Evolutionary conservation across 2,113 vertebrate species (phyloP), one percentile per base, ranked within the genome.

Genomic region (Bungarus multicinctus): DNA sequence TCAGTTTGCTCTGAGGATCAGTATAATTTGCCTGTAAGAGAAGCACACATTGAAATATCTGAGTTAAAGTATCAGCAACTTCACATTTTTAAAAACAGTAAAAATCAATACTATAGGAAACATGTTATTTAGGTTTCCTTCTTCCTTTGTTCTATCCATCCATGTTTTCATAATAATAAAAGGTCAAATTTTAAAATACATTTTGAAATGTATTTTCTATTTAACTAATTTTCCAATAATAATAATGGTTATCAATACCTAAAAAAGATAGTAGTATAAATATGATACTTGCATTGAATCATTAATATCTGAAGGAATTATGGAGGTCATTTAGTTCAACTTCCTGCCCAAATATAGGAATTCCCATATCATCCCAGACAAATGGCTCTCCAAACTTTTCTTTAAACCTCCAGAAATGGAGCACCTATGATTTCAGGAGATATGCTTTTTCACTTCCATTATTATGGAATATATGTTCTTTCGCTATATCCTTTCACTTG

Each of bases 1-100:
- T 98, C 60, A 99, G 97, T 96, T 99, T 99, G 94, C 98, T 99
- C 97, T 99, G 99, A 47, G 99, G 99, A 96, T 99, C 99, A 23
- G 99, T 99, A 96, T 99, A 99, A 97, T 98, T 99, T 93, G 99
- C 99, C 99, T 99, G 94, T 25, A 94, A 96, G 94, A 95, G 50
- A 97, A 95, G 94, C 20, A 87, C 43, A 95, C 4, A 96, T 45
- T 93, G 18, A 95, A 94, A 92, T 43, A 92, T 54, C 23, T 94
- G 0, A 1, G n/a, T 34, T 43, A 74, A 92, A 34, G 50, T 52
- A 14, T 39, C 87, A 18, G n/a, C 52, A 93, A 12, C 6, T 69
- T 12, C 14, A 69, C 30, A 39, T 81, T 81, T 81, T 39, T 22
- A 9, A 39, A 81, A 39, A 81, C 69, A 90, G 23, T 27, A 43